A percentile compares a stretch with the other conserved stretches of the same genome.
phyloP scores from a whole-genome alignment of 92 coral and sea anemone genomes.

The Actinostola sp. region DNA sequence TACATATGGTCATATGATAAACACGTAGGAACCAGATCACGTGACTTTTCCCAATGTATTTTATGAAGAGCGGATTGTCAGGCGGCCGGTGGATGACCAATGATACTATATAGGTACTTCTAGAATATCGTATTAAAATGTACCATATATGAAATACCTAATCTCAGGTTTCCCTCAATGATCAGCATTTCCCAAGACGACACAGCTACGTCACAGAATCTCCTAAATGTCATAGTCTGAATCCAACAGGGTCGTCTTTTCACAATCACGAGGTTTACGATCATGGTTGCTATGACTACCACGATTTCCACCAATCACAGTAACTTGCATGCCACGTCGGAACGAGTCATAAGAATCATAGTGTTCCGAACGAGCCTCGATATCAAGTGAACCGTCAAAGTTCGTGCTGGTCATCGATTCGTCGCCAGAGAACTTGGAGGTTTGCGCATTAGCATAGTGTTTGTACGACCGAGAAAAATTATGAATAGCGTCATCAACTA shows the following conservation, averaged over 20 bases:
- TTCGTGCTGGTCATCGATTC: conserved; percentile 61
- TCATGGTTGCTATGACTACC: conserved; percentile 42
- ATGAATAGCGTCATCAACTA: conserved; percentile 97
- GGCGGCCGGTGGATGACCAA: too few relatives aligned
- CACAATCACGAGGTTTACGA: conserved; percentile 63
- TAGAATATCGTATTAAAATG: too few relatives aligned
- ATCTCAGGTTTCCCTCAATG: too few relatives aligned
- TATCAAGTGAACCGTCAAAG: conserved; percentile 36
- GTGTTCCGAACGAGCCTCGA: conserved; percentile 11
- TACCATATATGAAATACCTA: too few relatives aligned
- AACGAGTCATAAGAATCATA: conserved; percentile 64
- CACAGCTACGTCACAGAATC: too few relatives aligned
- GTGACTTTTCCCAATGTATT: too few relatives aligned
- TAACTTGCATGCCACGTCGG: conserved; percentile 85
- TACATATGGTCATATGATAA: too few relatives aligned
- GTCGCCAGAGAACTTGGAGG: conserved; percentile 53
- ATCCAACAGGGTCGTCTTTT: conserved; percentile 78
- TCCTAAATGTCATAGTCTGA: conserved; percentile 82
- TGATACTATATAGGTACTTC: too few relatives aligned
- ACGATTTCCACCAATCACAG: conserved; percentile 72
- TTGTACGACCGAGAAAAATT: conserved; percentile 95
- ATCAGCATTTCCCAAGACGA: too few relatives aligned
- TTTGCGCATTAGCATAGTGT: conserved; percentile 92
- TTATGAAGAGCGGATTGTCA: too few relatives aligned
- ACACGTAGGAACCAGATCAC: too few relatives aligned